Evolutionary conservation across 2,797 vertebrate genomes (phyloP).

Genomic region (Molossus alvarezi): DNA sequence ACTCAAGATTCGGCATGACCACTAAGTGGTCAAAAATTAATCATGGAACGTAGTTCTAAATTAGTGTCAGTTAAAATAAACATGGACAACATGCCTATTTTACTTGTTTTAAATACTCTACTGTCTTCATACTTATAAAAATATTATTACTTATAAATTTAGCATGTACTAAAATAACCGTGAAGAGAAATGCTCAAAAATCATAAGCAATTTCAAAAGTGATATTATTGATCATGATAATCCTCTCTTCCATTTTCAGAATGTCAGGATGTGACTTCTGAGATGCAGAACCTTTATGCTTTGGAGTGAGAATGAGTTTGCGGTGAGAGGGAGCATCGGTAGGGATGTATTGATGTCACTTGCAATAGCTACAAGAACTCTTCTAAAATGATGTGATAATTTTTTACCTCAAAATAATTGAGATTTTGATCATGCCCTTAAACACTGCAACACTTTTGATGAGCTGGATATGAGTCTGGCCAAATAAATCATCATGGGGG

Average conservation of each 20-base stretch:
- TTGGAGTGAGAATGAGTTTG: neutral
- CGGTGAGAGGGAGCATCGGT: neutral
- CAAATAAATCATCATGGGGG: neutral
- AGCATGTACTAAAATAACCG: neutral
- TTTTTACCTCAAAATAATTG: neutral
- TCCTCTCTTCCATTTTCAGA: neutral
- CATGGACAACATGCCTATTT: neutral
- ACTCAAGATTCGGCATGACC: neutral
- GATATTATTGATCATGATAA: neutral
- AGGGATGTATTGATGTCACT: neutral
- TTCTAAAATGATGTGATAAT: neutral
- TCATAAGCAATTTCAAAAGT: neutral
- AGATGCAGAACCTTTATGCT: neutral
- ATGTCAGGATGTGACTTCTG: neutral
- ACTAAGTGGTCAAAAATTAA: conserved; percentile 13
- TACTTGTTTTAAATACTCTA: neutral
- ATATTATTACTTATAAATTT: neutral
- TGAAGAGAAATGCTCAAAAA: neutral
- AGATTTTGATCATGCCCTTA: conserved; percentile 1
- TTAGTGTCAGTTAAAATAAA: conserved; percentile 15
- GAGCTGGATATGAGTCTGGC: neutral
- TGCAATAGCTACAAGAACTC: neutral
- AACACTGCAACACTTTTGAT: neutral
- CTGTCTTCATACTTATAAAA: neutral
- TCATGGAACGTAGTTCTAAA: neutral